Percentiles rank a stretch among this genome's conserved stretches.
phyloP scores from a whole-genome alignment of 2,888 invertebrate species.

The Andrena haemorrhoa region DNA sequence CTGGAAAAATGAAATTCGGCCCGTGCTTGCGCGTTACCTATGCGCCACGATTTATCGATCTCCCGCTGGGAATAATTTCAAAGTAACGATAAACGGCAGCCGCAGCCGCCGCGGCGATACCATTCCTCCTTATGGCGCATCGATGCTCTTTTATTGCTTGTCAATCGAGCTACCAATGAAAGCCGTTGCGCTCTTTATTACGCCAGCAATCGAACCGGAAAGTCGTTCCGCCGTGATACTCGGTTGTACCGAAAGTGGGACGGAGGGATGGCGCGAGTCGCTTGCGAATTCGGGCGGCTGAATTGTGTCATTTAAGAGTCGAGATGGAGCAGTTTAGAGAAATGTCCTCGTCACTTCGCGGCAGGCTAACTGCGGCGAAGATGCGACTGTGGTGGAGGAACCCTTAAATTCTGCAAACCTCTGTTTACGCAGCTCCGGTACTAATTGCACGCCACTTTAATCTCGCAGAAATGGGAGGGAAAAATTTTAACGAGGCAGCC shows the following conservation, averaged over 20 bases:
- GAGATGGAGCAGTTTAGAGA: too few relatives aligned
- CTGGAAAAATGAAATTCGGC: slow-evolving; percentile 15
- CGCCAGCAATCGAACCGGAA: slow-evolving; percentile 3
- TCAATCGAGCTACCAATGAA: slow-evolving; percentile 13
- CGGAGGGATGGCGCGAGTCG: background rate
- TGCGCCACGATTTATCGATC: slow-evolving; percentile 35
- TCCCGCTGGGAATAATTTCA: slow-evolving; percentile 18
- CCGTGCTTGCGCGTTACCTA: slow-evolving; percentile 11
- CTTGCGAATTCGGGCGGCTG: background rate
- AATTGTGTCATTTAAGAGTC: too few relatives aligned
- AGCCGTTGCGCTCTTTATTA: slow-evolving; percentile 8
- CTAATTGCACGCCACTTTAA: slow-evolving; percentile 7
- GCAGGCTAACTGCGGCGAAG: too few relatives aligned
- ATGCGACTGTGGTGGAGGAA: background rate
- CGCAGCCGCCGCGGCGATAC: background rate
- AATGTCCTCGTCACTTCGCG: too few relatives aligned
- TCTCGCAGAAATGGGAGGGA: background rate
- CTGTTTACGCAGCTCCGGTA: background rate
- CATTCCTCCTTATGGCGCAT: background rate
- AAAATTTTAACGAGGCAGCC: background rate
- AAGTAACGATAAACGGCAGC: background rate
- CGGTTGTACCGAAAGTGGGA: background rate
- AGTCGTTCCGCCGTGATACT: background rate
- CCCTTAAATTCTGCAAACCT: background rate
- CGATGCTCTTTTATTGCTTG: slow-evolving; percentile 17